A percentile compares a stretch with the other conserved stretches of the same genome.
Conservation (phyloP, 53 echinoderm and acorn worm species). For the Patiria pectinifera region DNA sequence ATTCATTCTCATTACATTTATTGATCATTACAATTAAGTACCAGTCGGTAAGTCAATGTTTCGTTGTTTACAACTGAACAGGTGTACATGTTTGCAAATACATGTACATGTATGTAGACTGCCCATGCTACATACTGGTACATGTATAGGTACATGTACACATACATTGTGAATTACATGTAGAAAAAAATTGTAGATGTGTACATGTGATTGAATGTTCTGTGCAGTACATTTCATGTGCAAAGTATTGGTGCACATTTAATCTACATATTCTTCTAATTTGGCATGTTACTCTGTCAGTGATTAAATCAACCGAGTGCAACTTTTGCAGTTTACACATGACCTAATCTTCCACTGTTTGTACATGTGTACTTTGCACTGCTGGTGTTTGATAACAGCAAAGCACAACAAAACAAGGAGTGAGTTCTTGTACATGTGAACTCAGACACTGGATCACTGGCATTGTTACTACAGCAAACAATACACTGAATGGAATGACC, state of each 20-base stretch:
- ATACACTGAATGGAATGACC: not conserved
- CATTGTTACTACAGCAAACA: not conserved
- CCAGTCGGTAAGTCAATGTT: no score
- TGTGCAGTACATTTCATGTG: no score
- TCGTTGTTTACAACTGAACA: no score
- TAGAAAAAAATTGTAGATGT: no score
- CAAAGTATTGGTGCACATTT: no score
- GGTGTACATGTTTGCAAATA: not conserved
- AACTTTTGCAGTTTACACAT: not conserved
- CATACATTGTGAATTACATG: not conserved
- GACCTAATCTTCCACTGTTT: not conserved
- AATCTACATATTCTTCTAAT: not conserved
- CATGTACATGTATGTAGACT: not conserved
- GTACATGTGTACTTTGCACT: conserved; percentile 16
- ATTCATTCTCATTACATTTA: no score
- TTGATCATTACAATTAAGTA: no score
- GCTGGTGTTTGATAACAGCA: not conserved
- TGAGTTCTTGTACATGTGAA: not conserved
- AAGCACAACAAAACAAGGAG: not conserved
- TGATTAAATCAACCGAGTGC: not conserved
- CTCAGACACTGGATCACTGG: not conserved
- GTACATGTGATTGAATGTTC: no score
- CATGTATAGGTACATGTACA: not conserved
- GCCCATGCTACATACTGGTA: not conserved
- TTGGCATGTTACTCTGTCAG: not conserved